Evolutionary conservation across 2,888 invertebrate genomes (phyloP).

Genomic region (Drosophila paranaensis): DNA sequence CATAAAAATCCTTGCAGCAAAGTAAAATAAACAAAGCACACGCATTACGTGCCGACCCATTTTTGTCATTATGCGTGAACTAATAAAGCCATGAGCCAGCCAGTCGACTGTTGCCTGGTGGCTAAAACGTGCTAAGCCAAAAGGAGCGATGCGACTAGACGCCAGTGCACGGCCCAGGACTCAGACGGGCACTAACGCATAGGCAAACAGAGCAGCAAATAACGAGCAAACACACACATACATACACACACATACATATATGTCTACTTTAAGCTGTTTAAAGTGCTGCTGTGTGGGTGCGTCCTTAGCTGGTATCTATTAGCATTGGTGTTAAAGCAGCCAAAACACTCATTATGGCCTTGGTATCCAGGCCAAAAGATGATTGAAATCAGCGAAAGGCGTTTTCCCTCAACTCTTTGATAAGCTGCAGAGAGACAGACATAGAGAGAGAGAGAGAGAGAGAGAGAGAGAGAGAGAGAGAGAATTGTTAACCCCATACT

Average conservation of each 20-base stretch:
- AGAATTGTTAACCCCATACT: conserved; percentile 33
- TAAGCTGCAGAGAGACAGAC: background rate
- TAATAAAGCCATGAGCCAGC: conserved; percentile 77
- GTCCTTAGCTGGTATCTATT: conserved; percentile 24
- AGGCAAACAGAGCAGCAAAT: conserved; percentile 35
- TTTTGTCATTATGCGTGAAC: conserved; percentile 79
- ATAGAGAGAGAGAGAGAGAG: background rate
- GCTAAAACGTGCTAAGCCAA: conserved; percentile 72
- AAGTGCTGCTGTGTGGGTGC: conserved; percentile 38
- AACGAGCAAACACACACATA: conserved; percentile 19
- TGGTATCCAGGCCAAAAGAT: conserved; percentile 52
- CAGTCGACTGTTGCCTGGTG: conserved; percentile 55
- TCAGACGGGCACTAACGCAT: conserved; percentile 34
- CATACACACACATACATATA: conserved; percentile 3
- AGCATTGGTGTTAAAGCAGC: conserved; percentile 35
- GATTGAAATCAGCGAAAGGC: conserved; percentile 48
- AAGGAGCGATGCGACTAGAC: conserved; percentile 47
- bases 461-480: background rate
- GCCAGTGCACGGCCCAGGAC: conserved; percentile 29
- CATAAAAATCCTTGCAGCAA: conserved; percentile 69
- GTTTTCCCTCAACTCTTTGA: conserved; percentile 24
- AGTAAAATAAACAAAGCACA: conserved; percentile 74
- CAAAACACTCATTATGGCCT: conserved; percentile 52
- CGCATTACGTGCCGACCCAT: conserved; percentile 77
- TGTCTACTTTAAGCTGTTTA: conserved; percentile 65